Conservation (phyloP, 2,888 invertebrate genomes). For the Cotesia congregata region DNA sequence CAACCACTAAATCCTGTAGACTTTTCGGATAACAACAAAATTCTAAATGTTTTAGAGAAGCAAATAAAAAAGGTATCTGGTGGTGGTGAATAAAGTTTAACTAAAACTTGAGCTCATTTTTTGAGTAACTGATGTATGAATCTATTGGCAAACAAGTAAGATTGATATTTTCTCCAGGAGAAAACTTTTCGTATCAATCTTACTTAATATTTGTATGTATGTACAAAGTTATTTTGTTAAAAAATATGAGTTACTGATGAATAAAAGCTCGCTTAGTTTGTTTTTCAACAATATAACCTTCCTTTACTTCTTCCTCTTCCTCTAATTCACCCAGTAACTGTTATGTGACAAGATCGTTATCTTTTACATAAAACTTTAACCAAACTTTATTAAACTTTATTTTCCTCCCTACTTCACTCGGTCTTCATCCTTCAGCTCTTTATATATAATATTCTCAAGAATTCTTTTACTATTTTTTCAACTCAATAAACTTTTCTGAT, state of each 20-base stretch:
- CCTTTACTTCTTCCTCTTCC: neutral
- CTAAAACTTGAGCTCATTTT: conserved; percentile 15
- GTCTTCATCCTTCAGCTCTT: too few relatives aligned
- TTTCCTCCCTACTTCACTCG: neutral
- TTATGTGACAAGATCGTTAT: neutral
- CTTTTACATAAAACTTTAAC: neutral
- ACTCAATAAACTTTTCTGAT: neutral
- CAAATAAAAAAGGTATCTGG: neutral
- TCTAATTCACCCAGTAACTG: neutral
- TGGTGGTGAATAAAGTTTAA: neutral
- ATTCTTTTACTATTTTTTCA: neutral
- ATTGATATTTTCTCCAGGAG: conserved; percentile 51
- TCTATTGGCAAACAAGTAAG: conserved; percentile 55
- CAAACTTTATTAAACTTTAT: neutral
- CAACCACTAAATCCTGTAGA: neutral
- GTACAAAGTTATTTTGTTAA: conserved; percentile 4
- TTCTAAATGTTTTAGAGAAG: neutral
- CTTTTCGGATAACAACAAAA: conserved; percentile 4
- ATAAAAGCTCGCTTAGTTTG: conserved; percentile 12
- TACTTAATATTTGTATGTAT: conserved; percentile 13
- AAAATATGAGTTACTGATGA: conserved; percentile 7
- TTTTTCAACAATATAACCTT: conserved; percentile 4
- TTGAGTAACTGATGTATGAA: conserved; percentile 39
- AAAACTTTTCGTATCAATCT: conserved; percentile 35
- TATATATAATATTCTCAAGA: too few relatives aligned